phyloP scores from a whole-genome alignment of 1,140 invertebrate species.

The Ceratoteleas bidentatus region DNA sequence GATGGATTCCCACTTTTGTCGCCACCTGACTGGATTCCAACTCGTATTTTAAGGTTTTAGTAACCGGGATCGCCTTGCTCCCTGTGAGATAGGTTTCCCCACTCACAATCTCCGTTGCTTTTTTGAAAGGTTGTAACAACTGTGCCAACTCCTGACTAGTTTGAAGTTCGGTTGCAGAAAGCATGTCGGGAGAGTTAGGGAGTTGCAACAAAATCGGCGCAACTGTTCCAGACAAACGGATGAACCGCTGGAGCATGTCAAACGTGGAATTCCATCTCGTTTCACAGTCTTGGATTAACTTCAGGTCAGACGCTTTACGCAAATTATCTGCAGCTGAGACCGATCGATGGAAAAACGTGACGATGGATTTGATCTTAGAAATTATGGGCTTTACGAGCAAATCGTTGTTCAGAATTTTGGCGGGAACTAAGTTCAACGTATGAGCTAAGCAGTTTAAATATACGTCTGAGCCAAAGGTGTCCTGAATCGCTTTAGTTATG shows the following conservation, averaged over 20 bases:
- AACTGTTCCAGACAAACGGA: constrained; percentile 6
- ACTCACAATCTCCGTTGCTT: constrained; percentile 55
- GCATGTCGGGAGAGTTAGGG: too few relatives aligned
- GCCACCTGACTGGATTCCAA: neutral
- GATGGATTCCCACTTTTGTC: neutral
- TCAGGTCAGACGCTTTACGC: constrained; percentile 20
- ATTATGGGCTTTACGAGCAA: neutral
- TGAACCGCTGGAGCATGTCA: constrained; percentile 34
- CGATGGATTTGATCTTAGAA: constrained; percentile 2
- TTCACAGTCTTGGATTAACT: constrained; percentile 46
- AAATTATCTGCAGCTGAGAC: constrained; percentile 13
- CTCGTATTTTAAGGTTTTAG: constrained; percentile 11
- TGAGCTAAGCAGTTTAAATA: constrained; percentile 12
- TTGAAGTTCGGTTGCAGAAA: too few relatives aligned
- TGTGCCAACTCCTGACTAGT: constrained; percentile 29
- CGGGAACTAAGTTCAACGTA: constrained; percentile 20
- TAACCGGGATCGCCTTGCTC: constrained; percentile 60
- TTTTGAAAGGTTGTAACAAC: constrained; percentile 65
- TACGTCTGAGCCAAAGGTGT: constrained; percentile 45
- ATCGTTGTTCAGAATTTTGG: neutral
- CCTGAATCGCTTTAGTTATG: constrained; percentile 75
- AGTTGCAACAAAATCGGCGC: constrained; percentile 44
- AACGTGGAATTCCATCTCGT: constrained; percentile 60
- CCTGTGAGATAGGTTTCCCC: constrained; percentile 48
- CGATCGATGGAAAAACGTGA: constrained; percentile 14